These are phyloP conservation scores for Pangasius larnaudii DNA, from an alignment of 2,797 vertebrate genomes.

Conservation along the genomic window DNA sequence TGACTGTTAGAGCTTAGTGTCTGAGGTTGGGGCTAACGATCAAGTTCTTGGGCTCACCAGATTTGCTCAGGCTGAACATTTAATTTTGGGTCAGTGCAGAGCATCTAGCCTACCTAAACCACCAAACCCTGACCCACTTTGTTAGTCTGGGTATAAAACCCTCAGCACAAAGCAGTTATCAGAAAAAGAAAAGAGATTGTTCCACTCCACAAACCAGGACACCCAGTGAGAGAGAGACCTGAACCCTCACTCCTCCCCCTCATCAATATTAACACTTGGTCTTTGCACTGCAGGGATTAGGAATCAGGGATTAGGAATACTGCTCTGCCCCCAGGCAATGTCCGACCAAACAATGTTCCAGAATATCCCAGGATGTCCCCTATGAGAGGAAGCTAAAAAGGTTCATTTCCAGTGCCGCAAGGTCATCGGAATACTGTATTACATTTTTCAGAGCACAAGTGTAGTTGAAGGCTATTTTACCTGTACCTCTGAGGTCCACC, in stretches of 20 bases:
- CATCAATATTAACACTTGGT: constrained; percentile 34
- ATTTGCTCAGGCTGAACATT: constrained; percentile 14
- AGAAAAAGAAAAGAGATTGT: constrained; percentile 42
- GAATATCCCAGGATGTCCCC: constrained; percentile 37
- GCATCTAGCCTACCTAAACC: constrained; percentile 23
- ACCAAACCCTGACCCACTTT: constrained; percentile 51
- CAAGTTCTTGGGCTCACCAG: neutral
- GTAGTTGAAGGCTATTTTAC: constrained; percentile 37
- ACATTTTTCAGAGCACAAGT: constrained; percentile 33
- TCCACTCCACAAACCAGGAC: constrained; percentile 52
- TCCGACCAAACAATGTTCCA: constrained; percentile 27
- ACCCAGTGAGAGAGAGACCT: constrained; percentile 26
- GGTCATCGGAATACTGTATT: constrained; percentile 48
- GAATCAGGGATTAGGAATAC: constrained; percentile 41
- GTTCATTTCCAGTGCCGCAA: constrained; percentile 46
- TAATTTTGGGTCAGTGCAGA: constrained; percentile 32
- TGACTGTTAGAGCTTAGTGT: neutral
- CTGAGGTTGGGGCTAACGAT: constrained; percentile 7
- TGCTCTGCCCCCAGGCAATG: constrained; percentile 30
- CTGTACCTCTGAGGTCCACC: constrained; percentile 28
- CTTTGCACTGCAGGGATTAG: constrained; percentile 43
- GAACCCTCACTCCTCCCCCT: constrained; percentile 6
- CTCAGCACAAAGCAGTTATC: constrained; percentile 12
- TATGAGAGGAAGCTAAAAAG: constrained; percentile 25
- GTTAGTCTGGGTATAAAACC: constrained; percentile 39